Evolutionary conservation across 1,140 invertebrate genomes (phyloP), one percentile per base, ranked within the genome.

Genomic region (Neocloeon triangulifer): DNA sequence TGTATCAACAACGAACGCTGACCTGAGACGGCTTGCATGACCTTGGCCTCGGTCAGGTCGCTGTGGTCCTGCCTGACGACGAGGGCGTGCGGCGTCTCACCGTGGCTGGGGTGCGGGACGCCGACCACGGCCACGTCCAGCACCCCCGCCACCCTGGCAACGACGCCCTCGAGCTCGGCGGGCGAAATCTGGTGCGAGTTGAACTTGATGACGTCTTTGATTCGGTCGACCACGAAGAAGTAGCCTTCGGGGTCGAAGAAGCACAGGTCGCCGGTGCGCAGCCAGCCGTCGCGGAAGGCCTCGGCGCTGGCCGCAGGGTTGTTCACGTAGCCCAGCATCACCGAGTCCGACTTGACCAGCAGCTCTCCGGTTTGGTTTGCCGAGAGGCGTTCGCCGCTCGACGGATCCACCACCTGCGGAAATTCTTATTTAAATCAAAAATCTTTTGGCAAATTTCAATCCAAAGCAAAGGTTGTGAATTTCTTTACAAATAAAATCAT

Each of bases 181-280:
- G 62, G 64, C 1, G 58, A 38, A 7, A 64, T 62, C 55, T 63
- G 55, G 9, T 50, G 37, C 18, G 52, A 57, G 41, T 58, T 60
- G 20, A 56, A 58, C 38, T 64, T 64, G 35, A 63, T 64, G 10
- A 91, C 59, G 47, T 91, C 82, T 44, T 91, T 91, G 25, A 86
- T 43, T 33, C 85, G 56, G 41, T 89, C 84, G 1, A 78, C 75
- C 31, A 89, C 66, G 32, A 64, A 84, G 37, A 85, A 66, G 37
- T 56, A 66, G 10, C 59, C 59, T 0, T 75, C 63, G 1, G 77
- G 58, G 39, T 85, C 76, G 34, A 68, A 75, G 40, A 69, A 73
- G 5, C 67, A 79, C 14, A 86, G 61, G 44, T 89, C 84, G 4
- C 82, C 82, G 18, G 78, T 81, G 40, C 69, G 68, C 31, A 84